phyloP scores from a whole-genome alignment of 2,888 invertebrate species.

The Drosophila lacicola region DNA sequence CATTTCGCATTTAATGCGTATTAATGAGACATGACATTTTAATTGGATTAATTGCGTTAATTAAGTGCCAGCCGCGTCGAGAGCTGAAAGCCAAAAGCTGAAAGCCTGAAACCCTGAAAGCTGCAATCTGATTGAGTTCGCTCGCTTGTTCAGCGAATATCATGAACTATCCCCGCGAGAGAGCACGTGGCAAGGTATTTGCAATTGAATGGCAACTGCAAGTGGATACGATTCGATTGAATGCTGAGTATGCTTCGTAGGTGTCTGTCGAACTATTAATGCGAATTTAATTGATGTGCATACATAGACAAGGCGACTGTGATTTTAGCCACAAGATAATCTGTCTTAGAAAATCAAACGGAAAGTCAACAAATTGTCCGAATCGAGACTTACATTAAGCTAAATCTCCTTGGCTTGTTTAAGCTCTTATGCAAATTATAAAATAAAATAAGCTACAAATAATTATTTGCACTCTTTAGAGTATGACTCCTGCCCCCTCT shows the following conservation, averaged over 20 bases:
- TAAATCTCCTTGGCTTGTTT: no score
- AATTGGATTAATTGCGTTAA: constrained; percentile 78
- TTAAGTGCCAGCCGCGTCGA: constrained; percentile 59
- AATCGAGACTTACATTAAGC: no score
- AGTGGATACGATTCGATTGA: constrained; percentile 5
- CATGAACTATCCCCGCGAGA: constrained; percentile 16
- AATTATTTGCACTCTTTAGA: no score
- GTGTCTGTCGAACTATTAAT: not conserved
- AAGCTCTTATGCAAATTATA: no score
- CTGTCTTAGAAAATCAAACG: no score
- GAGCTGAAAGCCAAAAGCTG: constrained; percentile 29
- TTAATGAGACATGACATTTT: constrained; percentile 79
- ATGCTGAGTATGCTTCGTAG: constrained; percentile 2
- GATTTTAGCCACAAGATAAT: constrained; percentile 2
- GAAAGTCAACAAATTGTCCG: no score
- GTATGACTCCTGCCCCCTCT: not conserved
- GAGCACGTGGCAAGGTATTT: not conserved
- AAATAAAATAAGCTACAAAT: no score
- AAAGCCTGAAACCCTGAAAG: constrained; percentile 14
- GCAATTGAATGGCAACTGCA: constrained; percentile 1
- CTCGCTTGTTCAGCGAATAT: constrained; percentile 39
- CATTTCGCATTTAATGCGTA: constrained; percentile 70
- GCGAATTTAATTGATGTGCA: constrained; percentile 5
- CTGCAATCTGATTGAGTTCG: constrained; percentile 57
- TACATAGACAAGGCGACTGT: constrained; percentile 2